phyloP scores from a whole-genome alignment of 2,797 vertebrate species.

The Parambassis ranga region DNA sequence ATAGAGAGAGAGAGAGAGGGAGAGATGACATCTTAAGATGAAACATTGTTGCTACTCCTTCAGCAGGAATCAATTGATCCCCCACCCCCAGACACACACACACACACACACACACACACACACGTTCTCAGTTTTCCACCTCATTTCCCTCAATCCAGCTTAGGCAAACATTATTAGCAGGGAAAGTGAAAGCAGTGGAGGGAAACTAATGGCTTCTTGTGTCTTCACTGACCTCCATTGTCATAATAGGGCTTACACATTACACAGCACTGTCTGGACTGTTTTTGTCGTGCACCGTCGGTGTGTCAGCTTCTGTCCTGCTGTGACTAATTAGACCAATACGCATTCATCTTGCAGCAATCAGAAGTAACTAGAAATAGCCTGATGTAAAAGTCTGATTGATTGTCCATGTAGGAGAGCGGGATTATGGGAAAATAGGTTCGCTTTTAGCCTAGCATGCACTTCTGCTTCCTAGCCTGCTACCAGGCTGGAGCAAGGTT shows the following conservation, averaged over 20 bases:
- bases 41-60: slow-evolving; percentile 70
- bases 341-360: not conserved
- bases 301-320: not conserved
- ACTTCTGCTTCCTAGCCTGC: too few species aligned
- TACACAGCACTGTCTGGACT: slow-evolving; percentile 21
- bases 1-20: slow-evolving; percentile 33
- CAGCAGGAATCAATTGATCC: slow-evolving; percentile 72
- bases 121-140: slow-evolving; percentile 81
- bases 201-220: slow-evolving; percentile 86
- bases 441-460: too few species aligned
- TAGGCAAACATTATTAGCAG: slow-evolving; percentile 92
- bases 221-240: slow-evolving; percentile 54
- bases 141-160: slow-evolving; percentile 90
- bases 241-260: slow-evolving; percentile 46
- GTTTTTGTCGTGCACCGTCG: not conserved
- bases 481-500: too few species aligned
- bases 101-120: slow-evolving; percentile 33
- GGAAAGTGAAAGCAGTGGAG: slow-evolving; percentile 85
- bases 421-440: too few species aligned
- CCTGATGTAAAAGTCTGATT: too few species aligned
- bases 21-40: slow-evolving; percentile 71
- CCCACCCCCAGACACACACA: slow-evolving; percentile 34
- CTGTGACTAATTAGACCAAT: not conserved
- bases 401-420: too few species aligned
- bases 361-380: too few species aligned